These are phyloP conservation scores for Pectinophora gossypiella DNA, from an alignment of 1,140 invertebrate genomes.

Conservation along the genomic window DNA sequence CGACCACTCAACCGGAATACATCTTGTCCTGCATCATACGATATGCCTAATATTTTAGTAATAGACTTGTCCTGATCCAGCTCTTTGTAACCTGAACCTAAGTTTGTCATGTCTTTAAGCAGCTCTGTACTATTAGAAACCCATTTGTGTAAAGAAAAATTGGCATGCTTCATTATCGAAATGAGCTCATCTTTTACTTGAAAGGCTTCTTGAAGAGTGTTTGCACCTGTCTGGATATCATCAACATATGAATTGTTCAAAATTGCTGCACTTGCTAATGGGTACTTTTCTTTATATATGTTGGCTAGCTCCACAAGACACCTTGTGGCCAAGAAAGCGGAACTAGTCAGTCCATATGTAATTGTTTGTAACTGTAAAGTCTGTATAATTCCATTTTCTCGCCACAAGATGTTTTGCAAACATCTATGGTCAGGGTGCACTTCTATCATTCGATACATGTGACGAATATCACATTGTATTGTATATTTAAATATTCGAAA, in stretches of 20 bases:
- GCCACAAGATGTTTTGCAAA: slow-evolving; percentile 5
- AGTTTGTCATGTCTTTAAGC: slow-evolving; percentile 1
- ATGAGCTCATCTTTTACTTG: background rate
- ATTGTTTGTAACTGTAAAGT: slow-evolving; percentile 11
- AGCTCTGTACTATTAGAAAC: slow-evolving; percentile 2
- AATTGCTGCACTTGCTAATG: background rate
- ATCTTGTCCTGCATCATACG: slow-evolving; percentile 3
- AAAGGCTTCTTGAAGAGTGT: background rate
- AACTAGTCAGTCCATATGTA: slow-evolving; percentile 24
- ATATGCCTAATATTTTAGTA: slow-evolving; percentile 6
- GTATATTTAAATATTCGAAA: slow-evolving; percentile 4
- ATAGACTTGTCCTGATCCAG: background rate
- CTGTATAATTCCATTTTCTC: background rate
- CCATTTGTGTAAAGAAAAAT: slow-evolving; percentile 11
- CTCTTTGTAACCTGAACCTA: background rate
- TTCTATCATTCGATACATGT: slow-evolving; percentile 5
- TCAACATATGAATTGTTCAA: slow-evolving; percentile 6
- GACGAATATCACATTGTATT: background rate
- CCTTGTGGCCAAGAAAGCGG: slow-evolving; percentile 17
- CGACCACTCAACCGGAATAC: slow-evolving; percentile 3
- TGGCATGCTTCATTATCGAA: background rate
- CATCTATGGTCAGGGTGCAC: slow-evolving; percentile 1
- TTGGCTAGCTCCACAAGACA: slow-evolving; percentile 11
- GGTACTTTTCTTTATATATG: background rate
- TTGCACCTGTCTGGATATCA: background rate